phyloP scores from a whole-genome alignment of 2,888 invertebrate genomes.

The Glomeris marginata region DNA sequence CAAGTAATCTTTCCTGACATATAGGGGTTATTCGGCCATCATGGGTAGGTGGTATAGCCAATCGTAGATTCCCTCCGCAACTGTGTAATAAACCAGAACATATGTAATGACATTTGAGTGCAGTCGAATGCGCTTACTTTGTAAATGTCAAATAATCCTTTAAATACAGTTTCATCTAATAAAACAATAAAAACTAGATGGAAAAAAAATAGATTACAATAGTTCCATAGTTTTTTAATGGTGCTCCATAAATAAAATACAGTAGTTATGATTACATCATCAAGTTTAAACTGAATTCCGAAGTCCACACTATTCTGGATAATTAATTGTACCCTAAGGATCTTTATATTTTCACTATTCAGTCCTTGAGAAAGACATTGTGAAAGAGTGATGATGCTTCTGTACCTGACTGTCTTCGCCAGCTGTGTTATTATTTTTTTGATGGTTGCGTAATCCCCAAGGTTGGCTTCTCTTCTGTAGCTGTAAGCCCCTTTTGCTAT shows the following conservation, averaged over 20 bases:
- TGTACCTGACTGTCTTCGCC: slow-evolving; percentile 57
- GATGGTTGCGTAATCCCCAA: slow-evolving; percentile 50
- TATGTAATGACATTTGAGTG: not conserved
- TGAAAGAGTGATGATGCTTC: too few species aligned
- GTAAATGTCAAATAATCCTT: too few species aligned
- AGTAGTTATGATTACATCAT: too few species aligned
- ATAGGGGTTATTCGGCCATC: slow-evolving; percentile 73
- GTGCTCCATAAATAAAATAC: too few species aligned
- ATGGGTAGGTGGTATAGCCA: slow-evolving; percentile 79
- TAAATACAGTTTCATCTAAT: too few species aligned
- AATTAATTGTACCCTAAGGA: too few species aligned
- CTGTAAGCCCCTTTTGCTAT: slow-evolving; percentile 79
- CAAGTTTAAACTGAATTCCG: too few species aligned
- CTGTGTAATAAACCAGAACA: slow-evolving; percentile 1
- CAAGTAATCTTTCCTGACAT: slow-evolving; percentile 64
- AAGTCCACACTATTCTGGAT: too few species aligned
- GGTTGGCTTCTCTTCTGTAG: slow-evolving; percentile 51
- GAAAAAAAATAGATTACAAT: not conserved
- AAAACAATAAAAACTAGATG: not conserved
- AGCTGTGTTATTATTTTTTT: slow-evolving; percentile 53
- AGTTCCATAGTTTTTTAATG: not conserved
- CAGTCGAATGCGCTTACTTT: too few species aligned
- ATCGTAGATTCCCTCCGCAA: slow-evolving; percentile 48
- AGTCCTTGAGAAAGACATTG: too few species aligned
- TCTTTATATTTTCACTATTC: too few species aligned